phyloP scores from a whole-genome alignment of 2,113 vertebrate genomes.

The Arizona elegans region DNA sequence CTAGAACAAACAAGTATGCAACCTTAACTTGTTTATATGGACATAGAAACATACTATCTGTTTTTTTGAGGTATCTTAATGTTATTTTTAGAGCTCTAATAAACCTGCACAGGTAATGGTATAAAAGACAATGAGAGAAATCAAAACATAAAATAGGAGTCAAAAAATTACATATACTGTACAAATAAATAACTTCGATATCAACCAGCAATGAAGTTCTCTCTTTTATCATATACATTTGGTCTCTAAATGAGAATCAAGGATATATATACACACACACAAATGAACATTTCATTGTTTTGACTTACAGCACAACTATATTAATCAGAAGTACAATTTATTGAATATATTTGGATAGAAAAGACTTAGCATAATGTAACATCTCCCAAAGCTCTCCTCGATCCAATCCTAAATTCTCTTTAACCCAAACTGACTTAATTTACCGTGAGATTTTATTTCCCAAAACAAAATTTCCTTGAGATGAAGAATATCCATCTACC shows the following conservation, averaged over 20 bases:
- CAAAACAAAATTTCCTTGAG: neutral
- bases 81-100: slow-evolving; percentile 49
- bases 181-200: slow-evolving; percentile 18
- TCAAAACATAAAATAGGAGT: slow-evolving; percentile 21
- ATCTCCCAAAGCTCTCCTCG: neutral
- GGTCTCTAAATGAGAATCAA: slow-evolving; percentile 13
- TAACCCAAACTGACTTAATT: neutral
- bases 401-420: neutral
- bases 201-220: slow-evolving; percentile 31
- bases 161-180: slow-evolving; percentile 17
- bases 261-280: neutral
- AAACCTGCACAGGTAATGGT: slow-evolving; percentile 39
- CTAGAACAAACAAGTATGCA: neutral
- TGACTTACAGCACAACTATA: slow-evolving; percentile 16
- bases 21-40: slow-evolving; percentile 14
- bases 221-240: neutral
- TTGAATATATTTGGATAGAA: neutral
- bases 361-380: slow-evolving; percentile 2
- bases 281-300: slow-evolving; percentile 20
- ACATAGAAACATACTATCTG: slow-evolving; percentile 11
- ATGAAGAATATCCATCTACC: neutral
- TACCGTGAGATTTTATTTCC: neutral
- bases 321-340: slow-evolving; percentile 25
- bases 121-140: slow-evolving; percentile 36
- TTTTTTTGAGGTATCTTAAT: slow-evolving; percentile 22